Conservation (phyloP, 2,113 vertebrate species). For the Harpagus bidentatus region DNA sequence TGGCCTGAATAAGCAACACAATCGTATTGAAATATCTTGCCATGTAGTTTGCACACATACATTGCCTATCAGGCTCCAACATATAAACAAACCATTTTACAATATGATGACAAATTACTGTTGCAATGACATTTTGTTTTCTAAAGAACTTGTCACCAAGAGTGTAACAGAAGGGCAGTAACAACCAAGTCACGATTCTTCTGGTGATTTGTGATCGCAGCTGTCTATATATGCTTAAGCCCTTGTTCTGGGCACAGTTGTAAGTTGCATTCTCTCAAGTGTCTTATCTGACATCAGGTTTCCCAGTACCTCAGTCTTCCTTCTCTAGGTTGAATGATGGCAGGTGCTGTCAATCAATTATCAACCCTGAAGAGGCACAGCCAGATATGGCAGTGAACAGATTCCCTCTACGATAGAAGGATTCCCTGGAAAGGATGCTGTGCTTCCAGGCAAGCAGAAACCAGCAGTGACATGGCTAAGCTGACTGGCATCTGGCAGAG, state of each 20-base stretch:
- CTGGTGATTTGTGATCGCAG: neutral
- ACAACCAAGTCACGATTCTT: neutral
- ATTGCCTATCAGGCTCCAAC: neutral
- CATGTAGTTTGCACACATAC: neutral
- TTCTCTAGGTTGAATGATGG: neutral
- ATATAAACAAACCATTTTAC: neutral
- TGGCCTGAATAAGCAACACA: fast-evolving
- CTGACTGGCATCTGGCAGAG: neutral
- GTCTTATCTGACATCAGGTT: neutral
- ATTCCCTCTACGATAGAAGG: neutral
- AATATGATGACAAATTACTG: neutral
- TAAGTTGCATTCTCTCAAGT: neutral
- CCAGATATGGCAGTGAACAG: neutral
- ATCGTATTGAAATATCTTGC: neutral
- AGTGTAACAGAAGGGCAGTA: neutral
- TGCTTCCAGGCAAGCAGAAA: neutral
- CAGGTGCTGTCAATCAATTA: neutral
- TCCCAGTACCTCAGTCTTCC: neutral
- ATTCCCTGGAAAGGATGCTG: neutral
- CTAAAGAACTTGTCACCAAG: neutral
- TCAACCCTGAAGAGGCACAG: neutral
- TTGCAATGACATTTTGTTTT: neutral
- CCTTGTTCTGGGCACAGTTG: neutral
- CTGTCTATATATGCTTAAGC: neutral
- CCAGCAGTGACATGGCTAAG: neutral